phyloP scores from a whole-genome alignment of 1,140 invertebrate species.

The Drosophila obscura region DNA sequence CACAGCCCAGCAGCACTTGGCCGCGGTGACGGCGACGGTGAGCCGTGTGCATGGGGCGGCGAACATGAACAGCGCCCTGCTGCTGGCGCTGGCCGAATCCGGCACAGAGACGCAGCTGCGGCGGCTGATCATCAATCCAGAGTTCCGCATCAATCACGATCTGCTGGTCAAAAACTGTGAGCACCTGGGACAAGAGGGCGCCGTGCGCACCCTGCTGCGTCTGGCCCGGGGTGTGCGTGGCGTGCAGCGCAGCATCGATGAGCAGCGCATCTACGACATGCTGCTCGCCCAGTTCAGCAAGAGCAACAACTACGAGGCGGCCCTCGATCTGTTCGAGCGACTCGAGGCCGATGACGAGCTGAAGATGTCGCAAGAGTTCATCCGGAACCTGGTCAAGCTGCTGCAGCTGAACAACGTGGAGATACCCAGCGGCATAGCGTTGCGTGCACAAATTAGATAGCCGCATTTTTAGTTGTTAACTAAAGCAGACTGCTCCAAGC shows the following conservation, averaged over 20 bases:
- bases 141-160: slow-evolving; percentile 76
- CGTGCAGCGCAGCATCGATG: slow-evolving; percentile 65
- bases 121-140: slow-evolving; percentile 82
- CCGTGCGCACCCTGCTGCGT: slow-evolving; percentile 71
- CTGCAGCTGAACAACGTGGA: slow-evolving; percentile 72
- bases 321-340: slow-evolving; percentile 77
- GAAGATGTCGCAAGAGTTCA: slow-evolving; percentile 77
- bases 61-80: slow-evolving; percentile 75
- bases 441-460: slow-evolving; percentile 75
- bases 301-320: slow-evolving; percentile 79
- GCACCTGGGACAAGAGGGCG: slow-evolving; percentile 74
- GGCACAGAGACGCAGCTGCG: slow-evolving; percentile 82
- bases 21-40: slow-evolving; percentile 74
- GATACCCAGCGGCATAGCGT: slow-evolving; percentile 72
- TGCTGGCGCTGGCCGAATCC: slow-evolving; percentile 84
- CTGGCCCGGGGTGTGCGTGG: slow-evolving; percentile 74
- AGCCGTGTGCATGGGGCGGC: slow-evolving; percentile 74
- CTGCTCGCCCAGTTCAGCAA: slow-evolving; percentile 84
- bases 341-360: slow-evolving; percentile 81
- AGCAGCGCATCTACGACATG: slow-evolving; percentile 81
- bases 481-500: too few relatives aligned
- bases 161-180: slow-evolving; percentile 74
- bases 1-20: slow-evolving; percentile 72
- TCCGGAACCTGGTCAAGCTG: slow-evolving; percentile 73
- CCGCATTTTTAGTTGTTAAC: slow-evolving; percentile 7